These are phyloP conservation scores for Dallia pectoralis DNA, from an alignment of 2,797 vertebrate genomes.

Conservation along the genomic window DNA sequence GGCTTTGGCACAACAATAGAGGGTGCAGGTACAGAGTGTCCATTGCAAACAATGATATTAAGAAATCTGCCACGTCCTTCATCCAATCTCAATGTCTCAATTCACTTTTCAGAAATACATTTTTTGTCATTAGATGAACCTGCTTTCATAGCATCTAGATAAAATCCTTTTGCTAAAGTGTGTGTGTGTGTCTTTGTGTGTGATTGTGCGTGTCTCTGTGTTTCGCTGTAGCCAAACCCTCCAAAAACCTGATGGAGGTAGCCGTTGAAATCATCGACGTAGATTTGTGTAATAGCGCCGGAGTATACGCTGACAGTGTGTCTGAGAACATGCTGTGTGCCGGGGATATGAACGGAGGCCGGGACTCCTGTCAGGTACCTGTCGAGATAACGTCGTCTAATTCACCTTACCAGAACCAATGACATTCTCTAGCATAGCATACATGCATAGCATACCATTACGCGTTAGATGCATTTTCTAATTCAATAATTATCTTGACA, in stretches of 20 bases:
- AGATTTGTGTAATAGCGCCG: slow-evolving; percentile 75
- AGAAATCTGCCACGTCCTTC: not conserved
- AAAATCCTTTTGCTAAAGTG: not conserved
- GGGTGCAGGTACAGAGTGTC: slow-evolving; percentile 48
- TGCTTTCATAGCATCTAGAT: not conserved
- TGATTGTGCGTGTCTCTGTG: slow-evolving; percentile 1
- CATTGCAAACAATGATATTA: not conserved
- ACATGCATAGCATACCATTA: no score
- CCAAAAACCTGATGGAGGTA: slow-evolving; percentile 80
- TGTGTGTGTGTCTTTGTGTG: not conserved
- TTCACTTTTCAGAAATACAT: not conserved
- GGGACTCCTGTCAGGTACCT: slow-evolving; percentile 89
- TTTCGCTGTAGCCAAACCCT: slow-evolving; percentile 53
- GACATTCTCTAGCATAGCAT: no score
- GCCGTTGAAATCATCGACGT: slow-evolving; percentile 78
- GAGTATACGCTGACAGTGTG: slow-evolving; percentile 75
- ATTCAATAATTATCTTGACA: no score
- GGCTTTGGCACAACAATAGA: slow-evolving; percentile 80
- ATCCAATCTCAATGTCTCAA: not conserved
- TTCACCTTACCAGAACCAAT: not conserved
- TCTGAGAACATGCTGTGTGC: slow-evolving; percentile 88
- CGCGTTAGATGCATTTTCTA: no score
- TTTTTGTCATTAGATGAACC: not conserved
- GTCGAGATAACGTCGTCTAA: not conserved
- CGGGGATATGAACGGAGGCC: slow-evolving; percentile 81